These are phyloP conservation scores for Bugula neritina DNA, from an alignment of 2,888 invertebrate species.

Conservation along the genomic window DNA sequence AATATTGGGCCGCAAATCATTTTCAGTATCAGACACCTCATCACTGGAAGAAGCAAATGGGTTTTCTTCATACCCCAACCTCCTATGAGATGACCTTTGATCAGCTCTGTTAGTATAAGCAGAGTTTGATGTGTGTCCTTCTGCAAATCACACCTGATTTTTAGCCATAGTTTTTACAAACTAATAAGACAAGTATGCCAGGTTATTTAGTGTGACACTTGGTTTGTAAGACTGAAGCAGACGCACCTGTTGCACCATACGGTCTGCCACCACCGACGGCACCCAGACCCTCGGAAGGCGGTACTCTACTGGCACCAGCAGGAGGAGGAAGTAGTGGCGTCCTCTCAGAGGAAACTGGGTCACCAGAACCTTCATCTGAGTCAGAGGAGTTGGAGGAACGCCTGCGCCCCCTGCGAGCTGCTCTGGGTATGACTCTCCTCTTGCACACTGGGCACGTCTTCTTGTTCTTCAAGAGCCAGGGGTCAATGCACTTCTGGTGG, in stretches of 20 bases:
- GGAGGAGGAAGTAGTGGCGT: not conserved
- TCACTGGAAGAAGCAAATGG: not conserved
- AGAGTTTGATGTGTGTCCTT: too few relatives aligned
- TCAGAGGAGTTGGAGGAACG: conserved; percentile 33
- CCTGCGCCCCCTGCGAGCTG: not conserved
- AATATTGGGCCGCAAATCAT: not conserved
- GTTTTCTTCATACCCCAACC: too few relatives aligned
- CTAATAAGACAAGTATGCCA: too few relatives aligned
- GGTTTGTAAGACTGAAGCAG: too few relatives aligned
- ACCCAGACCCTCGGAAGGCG: not conserved
- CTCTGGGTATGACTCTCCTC: conserved; percentile 79
- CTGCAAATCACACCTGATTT: too few relatives aligned
- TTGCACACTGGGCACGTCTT: conserved; percentile 97
- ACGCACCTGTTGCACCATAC: not conserved
- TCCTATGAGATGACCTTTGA: too few relatives aligned
- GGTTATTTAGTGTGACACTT: too few relatives aligned
- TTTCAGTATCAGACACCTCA: not conserved
- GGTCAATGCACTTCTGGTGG: conserved; percentile 93
- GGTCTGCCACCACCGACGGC: not conserved
- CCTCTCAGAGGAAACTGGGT: not conserved
- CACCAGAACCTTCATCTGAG: conserved; percentile 32
- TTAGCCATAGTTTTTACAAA: too few relatives aligned
- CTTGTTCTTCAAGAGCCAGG: conserved; percentile 92
- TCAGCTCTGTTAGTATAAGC: too few relatives aligned
- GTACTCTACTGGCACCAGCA: not conserved